These are phyloP conservation scores for Halocaridina rubra DNA, from an alignment of 2,888 invertebrate species.

Conservation along the genomic window DNA sequence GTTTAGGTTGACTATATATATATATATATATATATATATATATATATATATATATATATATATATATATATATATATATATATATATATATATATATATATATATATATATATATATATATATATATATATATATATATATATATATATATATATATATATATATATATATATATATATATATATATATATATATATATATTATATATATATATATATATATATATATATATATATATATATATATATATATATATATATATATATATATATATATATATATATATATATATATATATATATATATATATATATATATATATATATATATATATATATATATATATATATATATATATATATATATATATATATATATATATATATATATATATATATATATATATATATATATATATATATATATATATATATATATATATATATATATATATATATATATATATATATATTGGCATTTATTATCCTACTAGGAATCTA, in stretches of 20 bases:
- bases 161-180: not conserved
- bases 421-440: not conserved
- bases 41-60: not conserved
- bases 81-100: not conserved
- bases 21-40: not conserved
- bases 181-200: not conserved
- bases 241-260: not conserved
- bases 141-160: not conserved
- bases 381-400: not conserved
- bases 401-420: not conserved
- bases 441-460: not conserved
- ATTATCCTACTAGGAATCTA: too few species aligned
- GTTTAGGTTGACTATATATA: too few species aligned
- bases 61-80: not conserved
- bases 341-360: not conserved
- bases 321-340: not conserved
- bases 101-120: not conserved
- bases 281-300: not conserved
- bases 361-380: not conserved
- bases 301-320: not conserved
- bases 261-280: not conserved
- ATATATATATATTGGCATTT: not conserved
- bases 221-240: not conserved
- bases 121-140: not conserved
- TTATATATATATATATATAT: not conserved